Evolutionary conservation across 2,888 invertebrate genomes (phyloP), one percentile per base, ranked within the genome.

Genomic region (Spicauda simplicius): DNA sequence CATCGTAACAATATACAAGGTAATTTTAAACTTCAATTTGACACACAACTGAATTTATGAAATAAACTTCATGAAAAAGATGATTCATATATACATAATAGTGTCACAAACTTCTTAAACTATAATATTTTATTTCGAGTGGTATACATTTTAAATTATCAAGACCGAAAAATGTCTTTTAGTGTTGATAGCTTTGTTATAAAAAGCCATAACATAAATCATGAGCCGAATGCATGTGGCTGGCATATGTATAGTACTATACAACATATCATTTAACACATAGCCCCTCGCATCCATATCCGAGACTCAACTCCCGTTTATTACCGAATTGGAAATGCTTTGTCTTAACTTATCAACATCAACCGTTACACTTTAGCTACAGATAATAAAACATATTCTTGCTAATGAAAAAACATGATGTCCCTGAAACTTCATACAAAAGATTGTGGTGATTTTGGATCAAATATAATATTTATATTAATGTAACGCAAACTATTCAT

Each of bases 1-100:
- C 83, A 82, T 41, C 80, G 80, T 84, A 88, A 88, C 83, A 90
- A 90, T 90, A 87, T 90, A 90, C 87, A 87, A 84, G 82, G 82
- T 80, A 81, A 83, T 82, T 87, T 82, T 77, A 81, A n/a, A 80
- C 73, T 76, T 80, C 72, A 78, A 78, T 77, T 78, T 74, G 82
- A 81, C 76, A 77, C 74, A 78, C 74, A 80, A 78, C 74, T 82
- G 77, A 80, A 78, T 77, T 78, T 72, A 72, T 70, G 73, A 73
- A 74, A 75, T 72, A 77, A 76, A 73, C 74, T 74, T 76, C 74
- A 77, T 77, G 79, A 78, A 80, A 80, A 72, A 79, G 75, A 81
- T 80, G 77, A 80, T 84, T 87, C 85, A 82, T 87, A 88, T 88
- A 88, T 85, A 85, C 82, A 85, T 81, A 79, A 80, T 77, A 72